Evolutionary conservation across 2,797 vertebrate species (phyloP), one percentile per base, ranked within the genome.

Genomic region (Paedocypris micromegethes): DNA sequence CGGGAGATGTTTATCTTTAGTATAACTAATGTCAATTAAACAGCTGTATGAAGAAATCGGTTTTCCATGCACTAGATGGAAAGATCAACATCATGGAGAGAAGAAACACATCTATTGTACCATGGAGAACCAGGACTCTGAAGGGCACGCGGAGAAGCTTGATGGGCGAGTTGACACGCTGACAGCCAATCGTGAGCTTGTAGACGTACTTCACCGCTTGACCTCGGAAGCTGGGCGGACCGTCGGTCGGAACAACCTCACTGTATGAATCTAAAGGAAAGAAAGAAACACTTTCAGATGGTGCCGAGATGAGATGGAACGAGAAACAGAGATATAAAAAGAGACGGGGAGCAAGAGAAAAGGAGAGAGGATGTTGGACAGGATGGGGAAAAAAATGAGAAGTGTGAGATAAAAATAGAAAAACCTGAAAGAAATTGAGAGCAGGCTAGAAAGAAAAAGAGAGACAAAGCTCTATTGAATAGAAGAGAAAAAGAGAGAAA

Each of bases 181-280:
- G 97, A 85, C 97, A 99, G 84, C 97, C 96, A 0, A 98, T 93
- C 50, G 96, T 98, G 81, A 98, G 82, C 82, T 99, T 98, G 88
- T 99, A 99, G 73, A 97, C 94, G 0, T 99, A 98, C 79, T 98
- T 99, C 72, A 97, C 96, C 0, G 94, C 90, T 83, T 98, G 97
- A 2, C 96, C 97, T 3, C 96, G 92, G 79, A 98, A 99, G 60
- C 95, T 98, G 2, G 97, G 96, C 2, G 96, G 95, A 5, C 93
- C 97, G 0, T 98, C 93, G 0, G 88, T 74, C 0, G 97, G 96
- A 49, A 99, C 90, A 0, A 90, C 84, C 79, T 99, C 96, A 38
- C 91, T 93, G 86, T 99, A 99, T 0, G 93, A 93, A 82, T 98
- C 97, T 99, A 85, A 65, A 77, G 38, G 38, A 38, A 23, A 7